These are phyloP conservation scores for Lophura nycthemera DNA, from an alignment of 2,113 vertebrate genomes.

Conservation along the genomic window DNA sequence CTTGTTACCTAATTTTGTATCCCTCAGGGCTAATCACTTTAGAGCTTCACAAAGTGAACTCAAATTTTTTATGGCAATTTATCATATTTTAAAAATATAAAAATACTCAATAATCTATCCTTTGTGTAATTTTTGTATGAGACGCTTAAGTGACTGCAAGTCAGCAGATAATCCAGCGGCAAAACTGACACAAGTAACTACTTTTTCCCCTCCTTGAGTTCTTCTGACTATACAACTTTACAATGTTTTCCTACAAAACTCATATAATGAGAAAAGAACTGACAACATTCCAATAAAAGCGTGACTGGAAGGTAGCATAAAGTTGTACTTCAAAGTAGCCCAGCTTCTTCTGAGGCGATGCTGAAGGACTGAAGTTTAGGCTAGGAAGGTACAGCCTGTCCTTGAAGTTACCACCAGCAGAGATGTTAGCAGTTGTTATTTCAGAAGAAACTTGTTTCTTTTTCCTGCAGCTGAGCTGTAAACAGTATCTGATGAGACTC, in stretches of 20 bases:
- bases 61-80: background rate
- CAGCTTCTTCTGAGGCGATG: background rate
- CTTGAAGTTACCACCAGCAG: constrained; percentile 25
- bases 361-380: background rate
- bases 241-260: background rate
- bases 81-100: background rate
- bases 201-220: background rate
- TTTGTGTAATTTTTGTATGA: background rate
- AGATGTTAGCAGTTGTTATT: background rate
- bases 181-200: background rate
- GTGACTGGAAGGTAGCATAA: background rate
- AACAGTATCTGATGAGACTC: background rate
- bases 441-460: background rate
- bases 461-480: background rate
- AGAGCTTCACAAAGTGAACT: background rate
- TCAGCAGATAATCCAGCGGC: background rate
- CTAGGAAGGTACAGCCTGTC: background rate
- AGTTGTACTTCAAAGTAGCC: background rate
- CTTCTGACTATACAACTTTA: background rate
- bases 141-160: background rate
- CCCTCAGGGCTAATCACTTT: background rate
- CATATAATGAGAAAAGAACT: background rate
- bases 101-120: background rate
- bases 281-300: background rate
- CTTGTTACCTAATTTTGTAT: background rate